Evolutionary conservation across 2,797 vertebrate genomes (phyloP).

Genomic region (Heterohyrax brucei): DNA sequence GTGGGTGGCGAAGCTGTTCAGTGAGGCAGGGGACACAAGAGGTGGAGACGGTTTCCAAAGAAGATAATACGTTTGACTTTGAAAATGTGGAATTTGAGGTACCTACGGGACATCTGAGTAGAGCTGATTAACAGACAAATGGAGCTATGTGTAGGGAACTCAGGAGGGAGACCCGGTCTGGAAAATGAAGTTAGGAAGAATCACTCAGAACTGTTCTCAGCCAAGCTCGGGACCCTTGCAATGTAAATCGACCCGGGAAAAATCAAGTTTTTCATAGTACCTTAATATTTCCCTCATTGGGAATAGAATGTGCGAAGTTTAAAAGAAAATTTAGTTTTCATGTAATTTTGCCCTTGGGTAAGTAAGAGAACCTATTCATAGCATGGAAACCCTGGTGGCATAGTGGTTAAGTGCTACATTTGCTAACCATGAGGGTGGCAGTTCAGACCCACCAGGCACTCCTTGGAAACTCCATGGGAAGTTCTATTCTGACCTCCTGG

Average conservation of each 20-base stretch:
- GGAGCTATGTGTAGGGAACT: no score
- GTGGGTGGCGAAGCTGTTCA: not conserved
- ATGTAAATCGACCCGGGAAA: constrained; percentile 1
- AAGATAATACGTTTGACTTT: no score
- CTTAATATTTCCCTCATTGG: constrained; percentile 13
- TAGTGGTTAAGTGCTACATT: no score
- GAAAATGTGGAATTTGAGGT: no score
- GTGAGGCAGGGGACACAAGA: not conserved
- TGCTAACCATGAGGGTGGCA: no score
- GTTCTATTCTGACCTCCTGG: no score
- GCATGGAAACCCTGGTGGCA: not conserved
- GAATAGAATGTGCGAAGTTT: constrained; percentile 2
- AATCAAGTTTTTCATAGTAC: constrained; percentile 23
- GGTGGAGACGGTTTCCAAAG: not conserved
- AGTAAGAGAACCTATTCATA: not conserved
- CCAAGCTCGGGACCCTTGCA: not conserved
- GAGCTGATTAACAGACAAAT: no score
- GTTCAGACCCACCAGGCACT: no score
- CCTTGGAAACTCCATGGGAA: no score
- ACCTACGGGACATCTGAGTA: no score
- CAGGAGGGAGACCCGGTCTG: no score
- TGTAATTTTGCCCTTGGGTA: not conserved
- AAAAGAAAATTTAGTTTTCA: constrained; percentile 28
- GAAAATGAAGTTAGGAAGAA: not conserved
- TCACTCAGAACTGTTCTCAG: not conserved